Evolutionary conservation across 2,113 vertebrate species (phyloP).

Genomic region (Dicentrarchus labrax): DNA sequence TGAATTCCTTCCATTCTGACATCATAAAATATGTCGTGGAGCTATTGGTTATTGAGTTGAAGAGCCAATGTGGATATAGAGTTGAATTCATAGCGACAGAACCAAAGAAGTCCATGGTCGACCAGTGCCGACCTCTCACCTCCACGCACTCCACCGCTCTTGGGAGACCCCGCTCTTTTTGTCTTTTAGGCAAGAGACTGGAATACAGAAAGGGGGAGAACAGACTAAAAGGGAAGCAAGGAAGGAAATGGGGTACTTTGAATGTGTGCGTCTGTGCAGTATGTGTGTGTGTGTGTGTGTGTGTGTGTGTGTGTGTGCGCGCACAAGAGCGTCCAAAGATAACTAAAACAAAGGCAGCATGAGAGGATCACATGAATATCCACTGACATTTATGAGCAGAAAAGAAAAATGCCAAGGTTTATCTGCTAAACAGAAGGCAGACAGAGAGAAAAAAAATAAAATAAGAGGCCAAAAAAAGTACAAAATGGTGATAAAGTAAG

Average conservation of each 20-base stretch:
- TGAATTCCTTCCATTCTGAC: slow-evolving; percentile 40
- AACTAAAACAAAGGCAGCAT: slow-evolving; percentile 48
- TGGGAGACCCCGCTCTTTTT: slow-evolving; percentile 46
- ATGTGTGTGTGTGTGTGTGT: neutral
- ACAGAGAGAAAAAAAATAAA: slow-evolving; percentile 12
- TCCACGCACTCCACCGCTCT: neutral
- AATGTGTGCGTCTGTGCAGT: slow-evolving; percentile 9
- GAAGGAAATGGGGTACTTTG: slow-evolving; percentile 19
- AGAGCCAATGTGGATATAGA: slow-evolving; percentile 26
- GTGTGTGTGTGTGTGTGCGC: slow-evolving; percentile 23
- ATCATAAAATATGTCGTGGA: slow-evolving; percentile 26
- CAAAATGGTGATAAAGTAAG: slow-evolving; percentile 42
- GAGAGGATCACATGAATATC: slow-evolving; percentile 49
- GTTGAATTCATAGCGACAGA: slow-evolving; percentile 37
- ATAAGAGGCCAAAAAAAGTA: slow-evolving; percentile 19
- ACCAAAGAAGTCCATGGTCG: slow-evolving; percentile 5
- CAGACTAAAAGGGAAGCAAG: slow-evolving; percentile 14
- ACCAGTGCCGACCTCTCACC: slow-evolving; percentile 3
- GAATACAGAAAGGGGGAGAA: slow-evolving; percentile 60
- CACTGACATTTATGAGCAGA: slow-evolving; percentile 38
- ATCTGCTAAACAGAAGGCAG: slow-evolving; percentile 33
- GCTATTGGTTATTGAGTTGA: slow-evolving; percentile 26
- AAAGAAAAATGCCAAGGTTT: slow-evolving; percentile 3
- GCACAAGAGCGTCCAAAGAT: slow-evolving; percentile 1
- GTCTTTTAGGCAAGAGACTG: slow-evolving; percentile 63